A percentile compares a stretch with the other conserved stretches of the same genome.
These are phyloP conservation scores for Oegoconia quadripuncta DNA, from an alignment of 2,888 invertebrate species.

Conservation along the genomic window DNA sequence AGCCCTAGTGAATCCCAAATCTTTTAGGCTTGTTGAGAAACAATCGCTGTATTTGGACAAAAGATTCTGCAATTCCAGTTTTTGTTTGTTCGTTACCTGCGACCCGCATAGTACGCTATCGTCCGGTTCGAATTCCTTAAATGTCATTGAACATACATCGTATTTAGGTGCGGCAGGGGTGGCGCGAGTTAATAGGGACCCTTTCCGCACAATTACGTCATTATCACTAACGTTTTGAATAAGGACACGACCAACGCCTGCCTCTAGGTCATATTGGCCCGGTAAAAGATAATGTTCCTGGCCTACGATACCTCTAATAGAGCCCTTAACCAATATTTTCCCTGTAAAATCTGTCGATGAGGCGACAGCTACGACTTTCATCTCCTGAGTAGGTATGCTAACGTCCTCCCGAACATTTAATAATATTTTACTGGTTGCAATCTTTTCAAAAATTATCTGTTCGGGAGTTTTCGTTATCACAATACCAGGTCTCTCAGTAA, in stretches of 20 bases:
- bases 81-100: background rate
- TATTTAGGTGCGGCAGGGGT: background rate
- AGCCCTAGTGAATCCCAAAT: constrained; percentile 16
- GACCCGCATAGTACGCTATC: constrained; percentile 1
- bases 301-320: constrained; percentile 1
- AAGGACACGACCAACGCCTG: background rate
- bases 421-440: background rate
- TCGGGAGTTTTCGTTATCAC: constrained; percentile 4
- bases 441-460: constrained; percentile 1
- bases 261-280: background rate
- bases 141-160: background rate
- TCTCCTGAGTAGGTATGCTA: background rate
- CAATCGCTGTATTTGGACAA: constrained; percentile 9
- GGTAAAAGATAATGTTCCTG: constrained; percentile 3
- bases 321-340: constrained; percentile 4
- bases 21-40: constrained; percentile 16
- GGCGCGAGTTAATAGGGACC: background rate
- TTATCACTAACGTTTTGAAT: constrained; percentile 1
- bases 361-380: background rate
- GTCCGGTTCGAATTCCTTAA: background rate
- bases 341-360: background rate
- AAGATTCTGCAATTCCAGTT: constrained; percentile 3
- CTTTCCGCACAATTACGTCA: background rate
- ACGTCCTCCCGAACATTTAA: background rate
- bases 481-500: constrained; percentile 9